Base-by-base conservation (phyloP, 2,888 invertebrate genomes). In the Pilophorus perplexus region DNA sequence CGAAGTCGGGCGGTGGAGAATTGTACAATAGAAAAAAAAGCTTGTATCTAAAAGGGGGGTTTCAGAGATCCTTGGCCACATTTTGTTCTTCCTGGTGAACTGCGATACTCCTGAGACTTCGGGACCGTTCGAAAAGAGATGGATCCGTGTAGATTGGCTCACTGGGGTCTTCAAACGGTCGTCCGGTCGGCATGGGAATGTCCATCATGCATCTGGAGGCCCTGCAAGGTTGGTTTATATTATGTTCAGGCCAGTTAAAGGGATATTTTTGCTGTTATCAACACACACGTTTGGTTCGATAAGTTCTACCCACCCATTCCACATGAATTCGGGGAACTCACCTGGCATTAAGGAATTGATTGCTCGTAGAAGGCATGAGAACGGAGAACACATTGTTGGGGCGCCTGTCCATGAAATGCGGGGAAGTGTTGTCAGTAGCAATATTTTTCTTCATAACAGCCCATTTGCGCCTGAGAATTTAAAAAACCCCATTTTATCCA, bases 91-190 rank as follows among this genome's bases (percentile, higher is more conserved):
- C 68, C 14, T 71, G 71, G 1, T 72, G 70, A 6, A 72, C 67
- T n/a, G 72, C 72, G 33, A 73, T 72, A 60, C 72, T 72, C 71
- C 86, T 80, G 33, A 87, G 80, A 57, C 87, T 90, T 75, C 89
- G 82, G 27, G 90, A 89, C 72, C 91, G 83, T 78, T 93, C 93
- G 75, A 93, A 93, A 37, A 93, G 80, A 1, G 92, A 91, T 0
- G 93, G 93, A 78, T 93, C 93, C 0, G 93, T 93, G 78, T 93
- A 93, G 73, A 93, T 93, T 0, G 93, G 93, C 76, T 93, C 93
- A 75, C 92, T 93, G 37, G 93, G 93, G 76, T 93, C 91, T 75
- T 89, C 90, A 74, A 91, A 69, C 54, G 67, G 69, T 37, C 69
- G 64, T 12, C 55, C 40, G 3, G 44, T 44, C 2, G 48, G 33